These are phyloP conservation scores for Archocentrus centrarchus DNA, from an alignment of 2,113 vertebrate species.

Conservation along the genomic window DNA sequence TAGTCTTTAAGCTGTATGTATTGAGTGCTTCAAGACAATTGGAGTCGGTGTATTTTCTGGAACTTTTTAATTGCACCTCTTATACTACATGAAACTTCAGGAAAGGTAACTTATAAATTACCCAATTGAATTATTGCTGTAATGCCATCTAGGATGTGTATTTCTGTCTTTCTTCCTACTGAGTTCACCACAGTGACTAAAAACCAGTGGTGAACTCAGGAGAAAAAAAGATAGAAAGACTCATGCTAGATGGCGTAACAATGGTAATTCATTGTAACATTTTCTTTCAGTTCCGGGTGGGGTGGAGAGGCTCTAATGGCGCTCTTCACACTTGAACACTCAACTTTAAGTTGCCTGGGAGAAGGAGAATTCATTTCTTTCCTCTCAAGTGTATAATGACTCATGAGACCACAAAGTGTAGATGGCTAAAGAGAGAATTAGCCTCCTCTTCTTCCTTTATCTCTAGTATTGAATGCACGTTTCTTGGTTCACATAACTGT, in stretches of 20 bases:
- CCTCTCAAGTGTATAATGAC: conserved; percentile 47
- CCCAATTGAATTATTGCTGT: neutral
- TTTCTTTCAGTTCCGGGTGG: conserved; percentile 18
- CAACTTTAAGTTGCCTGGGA: conserved; percentile 42
- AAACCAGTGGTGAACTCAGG: no score
- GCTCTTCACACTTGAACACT: conserved; percentile 48
- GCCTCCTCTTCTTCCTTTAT: conserved; percentile 45
- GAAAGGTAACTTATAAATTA: neutral
- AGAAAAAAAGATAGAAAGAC: neutral
- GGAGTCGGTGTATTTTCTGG: no score
- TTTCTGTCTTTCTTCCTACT: no score
- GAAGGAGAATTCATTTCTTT: conserved; percentile 34
- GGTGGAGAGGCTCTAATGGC: conserved; percentile 15
- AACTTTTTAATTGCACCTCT: no score
- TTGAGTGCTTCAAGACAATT: no score
- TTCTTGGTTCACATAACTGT: conserved; percentile 64
- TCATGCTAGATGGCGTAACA: neutral
- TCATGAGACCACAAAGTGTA: conserved; percentile 40
- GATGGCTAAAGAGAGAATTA: conserved; percentile 43
- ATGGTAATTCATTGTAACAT: neutral
- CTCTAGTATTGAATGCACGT: conserved; percentile 40
- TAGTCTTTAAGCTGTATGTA: no score
- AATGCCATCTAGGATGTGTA: no score
- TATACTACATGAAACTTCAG: neutral
- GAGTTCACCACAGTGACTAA: no score